These are phyloP conservation scores for Stomorhina lunata DNA, from an alignment of 2,888 invertebrate species.

Conservation along the genomic window DNA sequence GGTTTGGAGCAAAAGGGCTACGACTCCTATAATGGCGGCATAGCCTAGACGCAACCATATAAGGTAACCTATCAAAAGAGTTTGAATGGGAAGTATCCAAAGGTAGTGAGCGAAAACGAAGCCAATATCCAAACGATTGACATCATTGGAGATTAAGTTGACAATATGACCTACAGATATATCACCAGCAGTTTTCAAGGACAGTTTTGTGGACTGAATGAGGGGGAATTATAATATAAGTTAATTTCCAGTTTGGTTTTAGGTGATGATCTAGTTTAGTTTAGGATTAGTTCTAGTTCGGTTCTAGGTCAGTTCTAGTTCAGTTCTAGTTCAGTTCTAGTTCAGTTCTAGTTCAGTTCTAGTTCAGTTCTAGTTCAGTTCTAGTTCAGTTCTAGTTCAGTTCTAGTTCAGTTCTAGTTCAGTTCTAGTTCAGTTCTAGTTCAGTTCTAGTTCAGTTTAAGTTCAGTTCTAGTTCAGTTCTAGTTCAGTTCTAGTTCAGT, in stretches of 20 bases:
- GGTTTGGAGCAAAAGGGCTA: conserved; percentile 88
- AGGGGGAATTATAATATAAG: conserved; percentile 47
- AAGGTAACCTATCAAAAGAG: conserved; percentile 85
- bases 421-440: too few relatives aligned
- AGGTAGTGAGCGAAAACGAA: conserved; percentile 91
- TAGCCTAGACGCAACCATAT: conserved; percentile 88
- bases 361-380: too few relatives aligned
- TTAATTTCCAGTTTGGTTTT: background rate
- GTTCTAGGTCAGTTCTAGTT: too few relatives aligned
- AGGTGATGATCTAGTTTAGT: too few relatives aligned
- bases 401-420: too few relatives aligned
- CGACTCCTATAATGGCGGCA: conserved; percentile 88
- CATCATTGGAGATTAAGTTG: conserved; percentile 96
- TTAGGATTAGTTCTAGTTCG: too few relatives aligned
- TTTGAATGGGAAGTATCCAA: conserved; percentile 90
- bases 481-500: too few relatives aligned
- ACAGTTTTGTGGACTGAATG: conserved; percentile 84
- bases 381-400: too few relatives aligned
- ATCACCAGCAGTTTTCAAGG: conserved; percentile 85
- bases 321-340: too few relatives aligned
- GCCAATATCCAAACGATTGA: conserved; percentile 93
- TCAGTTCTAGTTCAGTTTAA: too few relatives aligned
- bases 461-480: too few relatives aligned
- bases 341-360: too few relatives aligned
- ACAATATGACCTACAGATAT: conserved; percentile 94